Conservation (phyloP, 2,797 vertebrate species). For the Propithecus perrieri region DNA sequence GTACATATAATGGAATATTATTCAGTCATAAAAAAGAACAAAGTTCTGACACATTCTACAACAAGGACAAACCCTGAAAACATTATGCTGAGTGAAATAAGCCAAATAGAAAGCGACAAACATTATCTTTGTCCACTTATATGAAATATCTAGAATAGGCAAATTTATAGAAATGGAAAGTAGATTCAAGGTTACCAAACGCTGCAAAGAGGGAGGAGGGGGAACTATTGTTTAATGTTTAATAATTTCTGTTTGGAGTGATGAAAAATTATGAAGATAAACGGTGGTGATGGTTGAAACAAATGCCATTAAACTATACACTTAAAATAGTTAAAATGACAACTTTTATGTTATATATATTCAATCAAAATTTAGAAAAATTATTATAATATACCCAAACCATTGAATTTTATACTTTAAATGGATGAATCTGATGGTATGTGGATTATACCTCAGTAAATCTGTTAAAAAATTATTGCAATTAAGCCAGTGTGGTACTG, state of each 20-base stretch:
- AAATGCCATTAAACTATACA: background rate
- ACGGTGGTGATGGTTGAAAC: background rate
- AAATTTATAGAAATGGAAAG: background rate
- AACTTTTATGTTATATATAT: background rate
- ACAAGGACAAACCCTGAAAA: background rate
- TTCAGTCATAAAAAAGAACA: background rate
- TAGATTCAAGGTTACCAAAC: background rate
- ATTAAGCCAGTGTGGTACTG: background rate
- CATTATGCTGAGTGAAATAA: background rate
- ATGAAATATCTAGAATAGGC: background rate
- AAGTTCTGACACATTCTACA: background rate
- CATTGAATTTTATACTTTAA: background rate
- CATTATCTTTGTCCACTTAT: background rate
- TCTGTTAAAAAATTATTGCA: background rate
- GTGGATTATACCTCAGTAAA: background rate
- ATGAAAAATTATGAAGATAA: background rate
- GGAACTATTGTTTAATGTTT: background rate
- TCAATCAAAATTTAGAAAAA: background rate
- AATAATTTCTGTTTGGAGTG: background rate
- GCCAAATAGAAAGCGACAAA: background rate
- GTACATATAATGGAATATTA: background rate
- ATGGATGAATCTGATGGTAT: background rate
- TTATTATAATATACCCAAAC: background rate
- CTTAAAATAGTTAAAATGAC: background rate
- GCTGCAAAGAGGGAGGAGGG: background rate